These are phyloP conservation scores for Benitochromis conjunctus DNA, from an alignment of 2,113 vertebrate genomes.

Conservation along the genomic window DNA sequence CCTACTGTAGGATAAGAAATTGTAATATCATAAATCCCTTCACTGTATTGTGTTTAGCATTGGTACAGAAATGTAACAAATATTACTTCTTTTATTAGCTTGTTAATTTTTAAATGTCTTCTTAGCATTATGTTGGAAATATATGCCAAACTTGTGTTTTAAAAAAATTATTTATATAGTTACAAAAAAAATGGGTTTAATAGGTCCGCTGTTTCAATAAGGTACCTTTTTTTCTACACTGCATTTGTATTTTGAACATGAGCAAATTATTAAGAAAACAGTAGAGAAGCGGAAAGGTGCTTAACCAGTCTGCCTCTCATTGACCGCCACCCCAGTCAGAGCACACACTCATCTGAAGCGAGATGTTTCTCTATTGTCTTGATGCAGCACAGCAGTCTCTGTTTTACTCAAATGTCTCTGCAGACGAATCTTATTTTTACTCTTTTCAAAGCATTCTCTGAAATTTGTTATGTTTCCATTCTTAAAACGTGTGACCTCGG, in stretches of 20 bases:
- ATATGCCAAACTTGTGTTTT: conserved; percentile 18
- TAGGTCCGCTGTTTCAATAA: conserved; percentile 13
- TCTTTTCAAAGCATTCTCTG: conserved; percentile 1
- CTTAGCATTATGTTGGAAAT: not conserved
- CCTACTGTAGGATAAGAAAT: conserved; percentile 24
- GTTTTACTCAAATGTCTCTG: conserved; percentile 10
- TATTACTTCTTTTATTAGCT: conserved; percentile 10
- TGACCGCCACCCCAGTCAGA: not conserved
- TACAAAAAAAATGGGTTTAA: not conserved
- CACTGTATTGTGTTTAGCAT: conserved; percentile 41
- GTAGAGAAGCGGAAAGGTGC: not conserved
- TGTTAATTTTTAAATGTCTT: conserved; percentile 29
- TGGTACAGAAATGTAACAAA: conserved; percentile 31
- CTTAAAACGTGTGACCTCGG: conserved; percentile 54
- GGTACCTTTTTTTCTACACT: conserved; percentile 25
- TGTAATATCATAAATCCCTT: conserved; percentile 11
- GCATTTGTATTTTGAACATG: conserved; percentile 30
- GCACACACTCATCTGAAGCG: conserved; percentile 5
- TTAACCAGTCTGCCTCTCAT: not conserved
- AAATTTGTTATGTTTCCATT: conserved; percentile 23
- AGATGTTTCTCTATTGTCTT: not conserved
- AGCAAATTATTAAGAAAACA: conserved; percentile 35
- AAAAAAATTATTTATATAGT: conserved; percentile 8
- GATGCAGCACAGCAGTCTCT: not conserved
- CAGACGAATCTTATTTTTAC: not conserved